These are phyloP conservation scores for Melanerpes aurifrons DNA, from an alignment of 2,113 vertebrate genomes.

Conservation along the genomic window DNA sequence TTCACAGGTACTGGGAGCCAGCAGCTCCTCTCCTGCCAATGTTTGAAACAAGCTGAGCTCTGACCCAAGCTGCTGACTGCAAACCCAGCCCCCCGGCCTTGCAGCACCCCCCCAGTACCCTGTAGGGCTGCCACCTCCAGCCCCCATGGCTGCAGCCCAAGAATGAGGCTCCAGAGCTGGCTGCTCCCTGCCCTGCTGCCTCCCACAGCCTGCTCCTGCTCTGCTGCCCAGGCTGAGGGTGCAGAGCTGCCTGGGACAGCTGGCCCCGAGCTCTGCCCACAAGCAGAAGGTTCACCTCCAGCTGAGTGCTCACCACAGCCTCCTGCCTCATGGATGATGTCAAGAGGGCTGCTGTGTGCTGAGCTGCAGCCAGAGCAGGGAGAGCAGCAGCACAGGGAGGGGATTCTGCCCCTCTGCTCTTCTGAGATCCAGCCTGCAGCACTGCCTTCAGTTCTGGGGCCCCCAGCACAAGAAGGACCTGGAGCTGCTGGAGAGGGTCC, in stretches of 20 bases:
- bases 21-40: conserved; percentile 26
- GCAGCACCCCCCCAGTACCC: background rate
- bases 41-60: conserved; percentile 35
- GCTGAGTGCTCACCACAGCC: background rate
- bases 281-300: background rate
- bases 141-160: background rate
- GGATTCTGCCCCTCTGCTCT: too few relatives aligned
- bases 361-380: too few relatives aligned
- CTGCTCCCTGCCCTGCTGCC: background rate
- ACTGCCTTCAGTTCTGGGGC: too few relatives aligned
- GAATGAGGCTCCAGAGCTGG: background rate
- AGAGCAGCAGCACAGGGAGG: too few relatives aligned
- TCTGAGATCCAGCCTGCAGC: too few relatives aligned
- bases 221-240: background rate
- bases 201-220: background rate
- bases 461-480: too few relatives aligned
- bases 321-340: background rate
- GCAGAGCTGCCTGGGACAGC: background rate
- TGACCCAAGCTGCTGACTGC: background rate
- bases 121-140: background rate
- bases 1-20: conserved; percentile 34
- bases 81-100: background rate
- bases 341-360: too few relatives aligned
- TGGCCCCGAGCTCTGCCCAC: background rate
- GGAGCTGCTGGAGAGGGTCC: too few relatives aligned